Evolutionary conservation across 2,797 vertebrate genomes (phyloP), one percentile per base, ranked within the genome.

Genomic region (Chelon auratus): DNA sequence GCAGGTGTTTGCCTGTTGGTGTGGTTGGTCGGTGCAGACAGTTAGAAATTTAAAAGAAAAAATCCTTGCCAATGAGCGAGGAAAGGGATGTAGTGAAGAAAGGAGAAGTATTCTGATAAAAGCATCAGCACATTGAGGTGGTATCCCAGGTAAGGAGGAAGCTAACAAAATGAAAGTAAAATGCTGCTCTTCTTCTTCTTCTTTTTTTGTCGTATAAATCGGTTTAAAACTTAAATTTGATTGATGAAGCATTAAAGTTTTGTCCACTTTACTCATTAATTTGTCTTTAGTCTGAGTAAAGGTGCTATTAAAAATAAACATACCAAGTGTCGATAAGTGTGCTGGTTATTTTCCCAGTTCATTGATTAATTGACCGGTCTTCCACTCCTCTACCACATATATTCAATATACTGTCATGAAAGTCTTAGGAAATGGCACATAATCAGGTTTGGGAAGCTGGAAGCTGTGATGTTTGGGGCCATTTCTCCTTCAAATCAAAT

Each of bases 1-100:
- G 90, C 88, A 91, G 89, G 89, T 91, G 91, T 86, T 86, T 81
- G 61, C 68, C 76, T 68, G 65, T 72, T 74, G 53, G 58, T 58
- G 14, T 48, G 62, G 61, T 48, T 67, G 67, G 39, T 15, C 67
- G 72, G 22, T 59, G 76, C 63, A 72, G 37, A 40, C 77, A 42
- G 20, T 55, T 75, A 26, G n/a, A 58, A 37, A 66, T 62, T 15
- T 5, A 5, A 15, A 42, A 5, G 4, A 26, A 26, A 26, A 58
- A 37, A 63, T 58, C 20, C 17, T 37, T n/a, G 22, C 62, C 36
- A 33, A 4, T 42, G 39, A 70, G 9, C 24, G 12, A 14, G 15
- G 17, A 43, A 62, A 48, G 3, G 4, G 22, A 12, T 64, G 42
- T 1, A 50, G 12, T 30, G 42, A 42, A 40, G 9, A 62, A 20